These are phyloP conservation scores for Pristionchus fissidentatus DNA, from an alignment of 2,888 invertebrate genomes.

Conservation along the genomic window DNA sequence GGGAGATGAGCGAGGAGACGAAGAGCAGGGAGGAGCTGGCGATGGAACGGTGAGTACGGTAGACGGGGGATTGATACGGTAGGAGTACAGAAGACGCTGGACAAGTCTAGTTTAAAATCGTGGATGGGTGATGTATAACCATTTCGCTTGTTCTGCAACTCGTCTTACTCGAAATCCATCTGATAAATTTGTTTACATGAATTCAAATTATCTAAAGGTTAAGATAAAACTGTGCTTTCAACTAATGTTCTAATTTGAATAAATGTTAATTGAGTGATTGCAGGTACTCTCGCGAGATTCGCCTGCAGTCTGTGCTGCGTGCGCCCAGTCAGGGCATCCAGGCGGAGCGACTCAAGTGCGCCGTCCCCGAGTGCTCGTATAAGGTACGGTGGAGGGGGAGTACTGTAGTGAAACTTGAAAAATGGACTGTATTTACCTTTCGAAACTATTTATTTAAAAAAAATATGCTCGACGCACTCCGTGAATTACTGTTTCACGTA, in stretches of 20 bases:
- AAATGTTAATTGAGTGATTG: too few species aligned
- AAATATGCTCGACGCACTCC: background rate
- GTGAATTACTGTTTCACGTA: too few species aligned
- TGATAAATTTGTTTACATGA: too few species aligned
- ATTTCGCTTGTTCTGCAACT: too few species aligned
- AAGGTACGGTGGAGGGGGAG: slow-evolving; percentile 51
- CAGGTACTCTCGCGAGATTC: slow-evolving; percentile 52
- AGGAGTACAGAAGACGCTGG: too few species aligned
- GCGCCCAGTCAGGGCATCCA: slow-evolving; percentile 61
- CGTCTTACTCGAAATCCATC: too few species aligned
- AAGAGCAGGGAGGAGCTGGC: slow-evolving; percentile 22
- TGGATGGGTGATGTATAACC: too few species aligned
- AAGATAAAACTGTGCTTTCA: too few species aligned
- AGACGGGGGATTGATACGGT: too few species aligned
- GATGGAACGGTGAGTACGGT: slow-evolving; percentile 34
- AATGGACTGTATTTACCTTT: background rate
- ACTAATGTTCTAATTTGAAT: too few species aligned
- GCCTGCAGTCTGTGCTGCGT: slow-evolving; percentile 55
- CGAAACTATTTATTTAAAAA: background rate
- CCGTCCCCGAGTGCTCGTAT: slow-evolving; percentile 57
- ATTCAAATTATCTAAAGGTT: too few species aligned
- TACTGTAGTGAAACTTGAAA: background rate
- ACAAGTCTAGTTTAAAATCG: too few species aligned
- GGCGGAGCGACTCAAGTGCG: slow-evolving; percentile 61
- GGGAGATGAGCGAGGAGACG: slow-evolving; percentile 39